Evolutionary conservation across 2,113 vertebrate species (phyloP), one percentile per base, ranked within the genome.

Genomic region (Coregonus clupeaformis): DNA sequence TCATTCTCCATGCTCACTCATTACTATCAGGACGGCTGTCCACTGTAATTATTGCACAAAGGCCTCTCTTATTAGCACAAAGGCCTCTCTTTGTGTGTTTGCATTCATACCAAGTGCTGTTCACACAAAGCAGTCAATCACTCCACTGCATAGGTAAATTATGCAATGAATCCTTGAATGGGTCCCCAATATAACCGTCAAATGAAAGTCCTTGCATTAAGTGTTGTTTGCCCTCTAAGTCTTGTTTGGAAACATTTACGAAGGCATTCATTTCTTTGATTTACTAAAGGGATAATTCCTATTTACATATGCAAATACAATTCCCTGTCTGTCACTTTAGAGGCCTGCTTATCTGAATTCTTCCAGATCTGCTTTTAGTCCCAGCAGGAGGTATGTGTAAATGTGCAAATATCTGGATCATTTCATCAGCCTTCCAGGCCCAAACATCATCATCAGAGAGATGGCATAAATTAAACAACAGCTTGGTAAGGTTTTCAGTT

Each of bases 11-110:
- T 32, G 73, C 75, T 75, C 74, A 27, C 55, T 71, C 47, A 86
- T 82, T 86, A 84, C 79, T 70, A 75, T 62, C 16, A 47, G 47
- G 63, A 73, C 5, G 72, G 32, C n/a, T 74, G 76, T 84, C 68
- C 72, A 82, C 66, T 82, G 74, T 75, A 63, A 78, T 84, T 81
- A 79, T 82, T 75, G 62, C 71, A 42, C 71, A 52, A 77, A 71
- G 77, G 24, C 71, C 74, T 79, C 30, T 79, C 59, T 64, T 67
- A n/a, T n/a, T 79, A 77, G 57, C 71, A 42, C 71, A 52, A 77
- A 71, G 77, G 24, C 71, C 74, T 79, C 30, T 79, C 59, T 64
- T 67, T 25, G n/a, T 67, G 78, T 18, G 49, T 79, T 76, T 79
- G 62, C 71, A 74, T 86, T 80, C 77, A 79, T 67, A 68, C 59